phyloP scores from a whole-genome alignment of 2,113 vertebrate genomes.

The Cyanocitta stelleri region DNA sequence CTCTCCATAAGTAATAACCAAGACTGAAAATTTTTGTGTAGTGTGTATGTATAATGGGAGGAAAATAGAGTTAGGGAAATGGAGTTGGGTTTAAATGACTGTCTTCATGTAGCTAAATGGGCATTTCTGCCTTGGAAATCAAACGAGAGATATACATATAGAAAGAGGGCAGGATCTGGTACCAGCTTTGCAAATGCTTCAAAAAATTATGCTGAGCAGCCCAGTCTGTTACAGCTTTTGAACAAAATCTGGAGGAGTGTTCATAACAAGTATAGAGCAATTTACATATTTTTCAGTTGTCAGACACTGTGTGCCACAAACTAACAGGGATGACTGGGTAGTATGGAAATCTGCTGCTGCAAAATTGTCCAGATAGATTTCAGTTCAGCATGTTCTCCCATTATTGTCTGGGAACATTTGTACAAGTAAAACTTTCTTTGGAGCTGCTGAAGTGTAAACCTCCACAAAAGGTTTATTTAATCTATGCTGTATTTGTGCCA shows the following conservation, averaged over 20 bases:
- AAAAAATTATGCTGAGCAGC: slow-evolving; percentile 56
- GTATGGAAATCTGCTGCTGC: slow-evolving; percentile 43
- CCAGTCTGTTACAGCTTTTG: slow-evolving; percentile 50
- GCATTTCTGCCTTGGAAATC: slow-evolving; percentile 30
- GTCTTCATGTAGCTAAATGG: slow-evolving; percentile 37
- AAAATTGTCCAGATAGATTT: slow-evolving; percentile 38
- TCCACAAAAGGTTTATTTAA: not conserved
- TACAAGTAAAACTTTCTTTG: slow-evolving; percentile 1
- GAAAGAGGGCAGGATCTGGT: slow-evolving; percentile 44
- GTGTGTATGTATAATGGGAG: slow-evolving; percentile 30
- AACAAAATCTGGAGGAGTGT: slow-evolving; percentile 59
- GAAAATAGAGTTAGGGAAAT: slow-evolving; percentile 45
- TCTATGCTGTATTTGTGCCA: not conserved
- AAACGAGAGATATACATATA: slow-evolving; percentile 38
- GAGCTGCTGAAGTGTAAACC: not conserved
- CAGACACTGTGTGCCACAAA: slow-evolving; percentile 21
- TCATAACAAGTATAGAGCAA: slow-evolving; percentile 55
- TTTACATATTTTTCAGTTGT: slow-evolving; percentile 65
- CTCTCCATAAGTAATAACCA: slow-evolving; percentile 54
- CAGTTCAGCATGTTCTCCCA: slow-evolving; percentile 4
- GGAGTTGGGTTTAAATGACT: slow-evolving; percentile 45
- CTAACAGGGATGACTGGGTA: slow-evolving; percentile 34
- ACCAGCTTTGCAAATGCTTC: slow-evolving; percentile 49
- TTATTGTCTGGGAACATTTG: slow-evolving; percentile 7
- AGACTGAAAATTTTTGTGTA: slow-evolving; percentile 38